phyloP scores from a whole-genome alignment of 2,888 invertebrate genomes.

The Leptinotarsa juncta region DNA sequence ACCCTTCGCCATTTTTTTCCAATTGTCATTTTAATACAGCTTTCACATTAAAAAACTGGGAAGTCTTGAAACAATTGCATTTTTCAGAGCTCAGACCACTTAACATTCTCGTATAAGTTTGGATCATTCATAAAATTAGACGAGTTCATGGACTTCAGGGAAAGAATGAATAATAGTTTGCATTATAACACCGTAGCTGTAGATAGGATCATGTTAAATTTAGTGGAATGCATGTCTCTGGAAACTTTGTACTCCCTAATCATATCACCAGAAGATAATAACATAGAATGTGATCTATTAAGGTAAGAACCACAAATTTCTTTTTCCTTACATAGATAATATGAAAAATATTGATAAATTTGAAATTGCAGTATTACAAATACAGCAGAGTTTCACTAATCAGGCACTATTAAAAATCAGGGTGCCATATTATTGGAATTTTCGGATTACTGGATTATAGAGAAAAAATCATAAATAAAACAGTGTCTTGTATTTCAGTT shows the following conservation, averaged over 20 bases:
- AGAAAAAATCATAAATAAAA: too few species aligned
- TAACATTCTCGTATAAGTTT: constrained; percentile 92
- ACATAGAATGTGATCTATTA: constrained; percentile 71
- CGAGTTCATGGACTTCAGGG: constrained; percentile 88
- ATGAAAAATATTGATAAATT: too few species aligned
- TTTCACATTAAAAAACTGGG: too few species aligned
- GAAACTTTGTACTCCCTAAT: constrained; percentile 71
- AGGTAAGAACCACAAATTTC: constrained; percentile 52
- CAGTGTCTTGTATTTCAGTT: too few species aligned
- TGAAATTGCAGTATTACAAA: too few species aligned
- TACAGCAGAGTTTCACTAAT: too few species aligned
- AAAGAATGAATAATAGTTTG: constrained; percentile 83
- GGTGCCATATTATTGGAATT: too few species aligned
- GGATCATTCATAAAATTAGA: constrained; percentile 93
- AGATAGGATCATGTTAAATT: constrained; percentile 78
- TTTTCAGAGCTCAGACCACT: constrained; percentile 86
- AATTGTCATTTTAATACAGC: too few species aligned
- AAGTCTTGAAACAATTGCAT: not conserved
- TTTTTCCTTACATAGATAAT: not conserved
- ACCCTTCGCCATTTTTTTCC: too few species aligned
- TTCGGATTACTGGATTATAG: too few species aligned
- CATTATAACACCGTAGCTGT: constrained; percentile 77
- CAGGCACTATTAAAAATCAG: too few species aligned
- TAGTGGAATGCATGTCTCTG: constrained; percentile 69
- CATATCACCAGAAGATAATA: constrained; percentile 71